Evolutionary conservation across 2,888 invertebrate genomes (phyloP), one percentile per base, ranked within the genome.

Genomic region (Zeuzera pyrina): DNA sequence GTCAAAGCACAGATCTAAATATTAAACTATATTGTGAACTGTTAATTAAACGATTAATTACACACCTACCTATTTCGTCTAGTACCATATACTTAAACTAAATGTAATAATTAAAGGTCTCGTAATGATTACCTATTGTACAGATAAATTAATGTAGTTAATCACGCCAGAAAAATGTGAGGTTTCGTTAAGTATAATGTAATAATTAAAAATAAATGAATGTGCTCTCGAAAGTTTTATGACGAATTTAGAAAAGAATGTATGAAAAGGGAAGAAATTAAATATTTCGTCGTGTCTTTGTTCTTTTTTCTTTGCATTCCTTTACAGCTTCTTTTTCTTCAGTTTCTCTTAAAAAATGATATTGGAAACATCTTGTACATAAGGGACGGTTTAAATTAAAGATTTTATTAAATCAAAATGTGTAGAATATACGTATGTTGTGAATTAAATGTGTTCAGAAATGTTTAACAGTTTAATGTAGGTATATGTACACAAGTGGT

Each of bases 231-330:
- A 74, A 73, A 76, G 73, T 79, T 78, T 71, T 71, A 77, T 74
- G 79, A 81, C 81, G 81, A 83, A 83, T 79, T 78, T 78, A 79
- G 81, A 79, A 79, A 74, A 77, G 68, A 79, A 67, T 83, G 83
- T 83, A 83, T 70, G 78, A 76, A 77, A 81, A 68, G 67, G 57
- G 76, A 77, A 72, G 56, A 77, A 72, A 79, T 77, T 81, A 81
- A 83, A 83, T 81, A 79, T 66, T 81, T 83, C 83, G 83, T 84
- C 83, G 81, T 83, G 81, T 83, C 83, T 65, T 55, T 55, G 67
- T 59, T 59, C 54, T 55, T 68, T 76, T 73, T 74, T 54, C 60
- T 70, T 66, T 60, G 51, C 34, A 33, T 46, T 49, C 42, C 29
- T 21, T 16, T 29, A 34, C 15, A 29, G 12, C 33, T 38, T 33